A percentile compares a stretch with the other conserved stretches of the same genome.
Conservation (phyloP, 2,113 vertebrate species). For the Hippolais icterina region DNA sequence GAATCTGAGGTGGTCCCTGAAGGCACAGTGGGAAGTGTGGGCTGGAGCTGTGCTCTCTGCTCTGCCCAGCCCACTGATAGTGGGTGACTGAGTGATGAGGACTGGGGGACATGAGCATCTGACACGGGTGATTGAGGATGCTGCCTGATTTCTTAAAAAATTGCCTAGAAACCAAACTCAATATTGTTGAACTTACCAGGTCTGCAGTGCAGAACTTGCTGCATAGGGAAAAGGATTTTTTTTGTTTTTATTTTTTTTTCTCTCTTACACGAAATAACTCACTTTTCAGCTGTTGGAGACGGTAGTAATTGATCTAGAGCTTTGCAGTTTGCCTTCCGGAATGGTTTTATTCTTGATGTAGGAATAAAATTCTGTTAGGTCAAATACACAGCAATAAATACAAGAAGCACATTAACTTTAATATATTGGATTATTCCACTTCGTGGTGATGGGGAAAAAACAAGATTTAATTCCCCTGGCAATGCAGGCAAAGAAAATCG, state of each 20-base stretch:
- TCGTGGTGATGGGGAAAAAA: constrained; percentile 51
- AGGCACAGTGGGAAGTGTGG: rapidly evolving
- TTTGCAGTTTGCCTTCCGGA: constrained; percentile 38
- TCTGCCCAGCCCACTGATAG: background rate
- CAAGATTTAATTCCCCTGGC: constrained; percentile 75
- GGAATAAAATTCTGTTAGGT: constrained; percentile 69
- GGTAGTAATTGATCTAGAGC: constrained; percentile 71
- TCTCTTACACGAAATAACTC: constrained; percentile 70
- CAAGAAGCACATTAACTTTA: constrained; percentile 65
- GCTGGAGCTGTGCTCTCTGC: background rate
- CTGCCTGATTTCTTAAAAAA: constrained; percentile 27
- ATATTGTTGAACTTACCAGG: constrained; percentile 26
- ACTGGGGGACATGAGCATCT: background rate
- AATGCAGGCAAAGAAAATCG: constrained; percentile 69
- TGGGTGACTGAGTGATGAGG: background rate
- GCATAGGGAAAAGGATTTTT: background rate
- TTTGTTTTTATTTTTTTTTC: background rate
- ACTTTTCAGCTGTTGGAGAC: constrained; percentile 68
- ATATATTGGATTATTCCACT: constrained; percentile 78
- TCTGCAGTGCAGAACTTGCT: constrained; percentile 62
- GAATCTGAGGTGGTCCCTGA: rapidly evolving
- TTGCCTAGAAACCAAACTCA: constrained; percentile 63
- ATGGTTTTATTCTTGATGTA: constrained; percentile 67
- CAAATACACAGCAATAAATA: constrained; percentile 71
- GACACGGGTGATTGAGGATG: background rate